Evolutionary conservation across 2,888 invertebrate genomes (phyloP), one percentile per base, ranked within the genome.

Genomic region (Hirtodrosophila trivittata): DNA sequence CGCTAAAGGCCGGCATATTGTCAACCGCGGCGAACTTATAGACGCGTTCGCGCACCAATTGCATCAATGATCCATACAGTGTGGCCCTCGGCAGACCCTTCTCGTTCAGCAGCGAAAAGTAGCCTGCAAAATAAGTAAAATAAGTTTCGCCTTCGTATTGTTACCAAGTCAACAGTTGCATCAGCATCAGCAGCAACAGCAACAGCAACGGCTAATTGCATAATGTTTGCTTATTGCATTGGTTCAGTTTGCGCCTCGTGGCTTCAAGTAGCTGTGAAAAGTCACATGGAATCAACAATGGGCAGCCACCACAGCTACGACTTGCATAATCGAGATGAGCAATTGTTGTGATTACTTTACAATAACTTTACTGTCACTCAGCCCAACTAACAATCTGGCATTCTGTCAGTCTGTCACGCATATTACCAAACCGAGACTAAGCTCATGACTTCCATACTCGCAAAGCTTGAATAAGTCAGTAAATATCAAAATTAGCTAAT

Each of bases 71-170:
- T 56, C 93, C 93, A 83, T 94, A 93, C 50, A 93, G 92, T 10
- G 94, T 92, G 55, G 95, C 95, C 71, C 93, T 92, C 56, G 94
- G 93, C 42, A 93, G 92, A 37, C 94, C 94, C 74, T 94, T 93
- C 72, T 94, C 94, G 41, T 93, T 93, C 60, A 94, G 92, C 60
- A 94, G 91, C 45, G 94, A 94, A 85, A 94, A 94, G 92, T 94
- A 94, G 69, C 94, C 94, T 94, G 92, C 0, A 88, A 25, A 0
- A 88, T 64, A 43, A 75, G 68, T 66, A 26, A 10, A n/a, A n/a
- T n/a, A n/a, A n/a, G n/a, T n/a, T n/a, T n/a, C n/a, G n/a, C n/a
- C n/a, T 43, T 8, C 8, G 7, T 45, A n/a, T 21, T 49, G 14
- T 59, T 54, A 35, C 25, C 21, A 16, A 25, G 43, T 38, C 30